Evolutionary conservation across 2,797 vertebrate species (phyloP), one percentile per base, ranked within the genome.

Genomic region (Eutrigla gurnardus): DNA sequence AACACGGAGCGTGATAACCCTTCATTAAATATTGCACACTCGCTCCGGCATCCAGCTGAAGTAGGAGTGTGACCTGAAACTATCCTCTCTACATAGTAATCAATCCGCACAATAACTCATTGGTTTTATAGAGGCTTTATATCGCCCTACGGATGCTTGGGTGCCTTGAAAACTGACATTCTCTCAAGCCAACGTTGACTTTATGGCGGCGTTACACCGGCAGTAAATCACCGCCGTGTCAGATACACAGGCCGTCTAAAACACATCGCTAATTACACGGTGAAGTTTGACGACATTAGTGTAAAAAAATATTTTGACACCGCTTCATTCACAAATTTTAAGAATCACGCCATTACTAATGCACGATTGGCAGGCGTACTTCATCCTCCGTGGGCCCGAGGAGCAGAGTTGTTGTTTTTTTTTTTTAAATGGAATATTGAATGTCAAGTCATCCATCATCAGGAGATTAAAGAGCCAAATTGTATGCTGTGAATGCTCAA

Each of bases 11-110:
- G 73, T 67, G 87, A 92, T 93, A 95, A 93, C 93, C 93, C 37
- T 75, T 95, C 88, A 96, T 96, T 95, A 95, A 92, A 92, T 78
- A 91, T 95, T 92, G 84, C 86, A 84, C 89, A 83, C 81, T 73
- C 66, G 57, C 25, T 73, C 82, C 39, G 75, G 83, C 90, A 93
- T 88, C 80, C 49, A 84, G 72, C 66, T 37, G 80, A 78, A 72
- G 81, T 45, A 39, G 54, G 65, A 66, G 65, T 87, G 76, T 83
- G 88, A 89, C 84, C 88, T 66, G 39, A 73, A 87, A 83, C 53
- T 54, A 70, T 81, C 70, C 10, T 39, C 50, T 60, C 77, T 73
- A 71, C 78, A 76, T 75, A 75, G 86, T 83, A 83, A 92, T 89
- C 76, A 90, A 86, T 88, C 70, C 47, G 17, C 42, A 74, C 75